These are phyloP conservation scores for Eremophila alpestris DNA, from an alignment of 2,797 vertebrate species.

Conservation along the genomic window DNA sequence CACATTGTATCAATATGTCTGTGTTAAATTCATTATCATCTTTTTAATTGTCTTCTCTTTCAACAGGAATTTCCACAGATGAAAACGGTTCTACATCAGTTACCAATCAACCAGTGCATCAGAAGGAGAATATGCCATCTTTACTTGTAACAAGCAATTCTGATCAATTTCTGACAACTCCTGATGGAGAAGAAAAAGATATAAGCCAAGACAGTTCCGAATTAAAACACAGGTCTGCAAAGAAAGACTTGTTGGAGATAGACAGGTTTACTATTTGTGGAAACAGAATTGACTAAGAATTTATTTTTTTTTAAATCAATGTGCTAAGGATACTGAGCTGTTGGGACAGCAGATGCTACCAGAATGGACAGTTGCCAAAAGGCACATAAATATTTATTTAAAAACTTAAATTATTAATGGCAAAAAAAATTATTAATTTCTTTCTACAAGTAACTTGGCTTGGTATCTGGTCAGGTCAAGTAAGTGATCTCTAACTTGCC, in stretches of 20 bases:
- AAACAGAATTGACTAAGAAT: slow-evolving; percentile 91
- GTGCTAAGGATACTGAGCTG: slow-evolving; percentile 61
- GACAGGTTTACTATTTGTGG: slow-evolving; percentile 98
- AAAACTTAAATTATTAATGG: slow-evolving; percentile 84
- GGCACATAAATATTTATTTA: slow-evolving; percentile 87
- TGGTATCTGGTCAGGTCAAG: slow-evolving; percentile 57
- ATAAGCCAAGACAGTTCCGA: slow-evolving; percentile 78
- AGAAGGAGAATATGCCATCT: slow-evolving; percentile 74
- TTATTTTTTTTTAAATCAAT: neutral
- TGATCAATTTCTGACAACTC: slow-evolving; percentile 91
- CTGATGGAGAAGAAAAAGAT: slow-evolving; percentile 91
- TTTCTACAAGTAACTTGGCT: slow-evolving; percentile 64
- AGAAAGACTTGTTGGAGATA: slow-evolving; percentile 94
- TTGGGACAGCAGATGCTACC: slow-evolving; percentile 43
- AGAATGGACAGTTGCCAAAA: slow-evolving; percentile 67
- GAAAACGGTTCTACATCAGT: slow-evolving; percentile 79
- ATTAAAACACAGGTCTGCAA: slow-evolving; percentile 84
- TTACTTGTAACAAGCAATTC: slow-evolving; percentile 83
- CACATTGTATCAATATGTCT: neutral
- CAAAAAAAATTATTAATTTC: slow-evolving; percentile 66
- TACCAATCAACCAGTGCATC: slow-evolving; percentile 84
- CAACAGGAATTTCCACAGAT: slow-evolving; percentile 74
- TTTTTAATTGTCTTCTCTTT: slow-evolving; percentile 10
- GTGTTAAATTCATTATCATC: neutral
- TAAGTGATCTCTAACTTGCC: slow-evolving; percentile 45